Base-by-base conservation (phyloP, 2,888 invertebrate species). In the Cepaea hortensis region DNA sequence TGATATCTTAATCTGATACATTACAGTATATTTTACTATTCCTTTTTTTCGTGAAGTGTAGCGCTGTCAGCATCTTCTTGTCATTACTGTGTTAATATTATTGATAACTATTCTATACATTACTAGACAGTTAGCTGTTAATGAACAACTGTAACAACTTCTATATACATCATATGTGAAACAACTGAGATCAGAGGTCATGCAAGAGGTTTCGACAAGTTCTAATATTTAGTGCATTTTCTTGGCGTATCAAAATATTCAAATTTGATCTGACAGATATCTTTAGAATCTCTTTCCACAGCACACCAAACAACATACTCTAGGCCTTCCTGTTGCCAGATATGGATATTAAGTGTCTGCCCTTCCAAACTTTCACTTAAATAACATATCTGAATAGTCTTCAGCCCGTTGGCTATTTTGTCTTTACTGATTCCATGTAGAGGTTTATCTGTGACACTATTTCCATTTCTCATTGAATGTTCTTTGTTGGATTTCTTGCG, bases 331-430 rank as follows among this genome's bases (percentile, higher is more conserved):
- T 83, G 75, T 18, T 85, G 90, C 93, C 93, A 94, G 9, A 90
- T 88, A 77, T 88, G 89, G 0, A 91, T 90, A 61, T 90, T 88
- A 9, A 93, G 84, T 0, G 86, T 81, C 81, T 93, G 92, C 3
- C 91, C 92, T 55, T 93, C 91, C 15, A 90, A 84, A 87, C 92
- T 91, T 86, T 94, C 94, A 9, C 92, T 91, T 55, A 89, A 85
- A 84, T 91, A 93, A 55, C 90, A 88, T 35, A 92, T 87, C 80
- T 92, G 90, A 87, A 93, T 89, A 9, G 90, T 85, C 50, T 91
- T 90, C 11, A 93, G 87, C n/a, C 90, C 90, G 48, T 90, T 87
- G 15, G 86, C 75, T 13, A 91, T 88, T 13, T 91, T 88, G 46
- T 91, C 91, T 70, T 87, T 76, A 20, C 77, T 86, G 3, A 90